Conservation (phyloP, 2,888 invertebrate species). For the Microctonus brassicae region DNA sequence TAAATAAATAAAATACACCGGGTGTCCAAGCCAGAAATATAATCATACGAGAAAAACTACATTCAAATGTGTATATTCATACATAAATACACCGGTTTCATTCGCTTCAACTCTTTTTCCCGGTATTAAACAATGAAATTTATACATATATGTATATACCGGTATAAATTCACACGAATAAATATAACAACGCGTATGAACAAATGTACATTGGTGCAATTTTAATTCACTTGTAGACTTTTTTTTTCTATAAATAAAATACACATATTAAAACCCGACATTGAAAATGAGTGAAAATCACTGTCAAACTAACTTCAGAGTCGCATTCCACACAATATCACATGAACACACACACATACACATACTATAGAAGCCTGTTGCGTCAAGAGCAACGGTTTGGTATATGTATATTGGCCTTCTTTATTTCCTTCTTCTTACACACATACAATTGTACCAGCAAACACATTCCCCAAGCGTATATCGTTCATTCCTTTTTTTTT, state of each 20-base stretch:
- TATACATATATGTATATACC: not conserved
- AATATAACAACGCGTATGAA: not conserved
- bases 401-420: conserved; percentile 1
- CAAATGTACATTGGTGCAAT: not conserved
- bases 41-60: not conserved
- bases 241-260: no score
- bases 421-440: not conserved
- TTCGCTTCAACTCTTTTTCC: conserved; percentile 1
- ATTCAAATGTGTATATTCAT: not conserved
- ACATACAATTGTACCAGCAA: not conserved
- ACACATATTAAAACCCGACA: not conserved
- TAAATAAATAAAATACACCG: not conserved
- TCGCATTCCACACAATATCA: conserved; percentile 27
- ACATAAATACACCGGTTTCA: conserved; percentile 8
- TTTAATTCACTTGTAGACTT: not conserved
- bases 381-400: conserved; percentile 21
- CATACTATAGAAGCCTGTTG: conserved; percentile 31
- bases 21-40: not conserved
- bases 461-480: not conserved
- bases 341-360: no score
- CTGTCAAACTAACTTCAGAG: conserved; percentile 28
- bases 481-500: not conserved
- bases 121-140: not conserved
- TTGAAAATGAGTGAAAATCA: conserved; percentile 23
- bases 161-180: not conserved